phyloP scores from a whole-genome alignment of 1,140 invertebrate genomes.

The Solen grandis region DNA sequence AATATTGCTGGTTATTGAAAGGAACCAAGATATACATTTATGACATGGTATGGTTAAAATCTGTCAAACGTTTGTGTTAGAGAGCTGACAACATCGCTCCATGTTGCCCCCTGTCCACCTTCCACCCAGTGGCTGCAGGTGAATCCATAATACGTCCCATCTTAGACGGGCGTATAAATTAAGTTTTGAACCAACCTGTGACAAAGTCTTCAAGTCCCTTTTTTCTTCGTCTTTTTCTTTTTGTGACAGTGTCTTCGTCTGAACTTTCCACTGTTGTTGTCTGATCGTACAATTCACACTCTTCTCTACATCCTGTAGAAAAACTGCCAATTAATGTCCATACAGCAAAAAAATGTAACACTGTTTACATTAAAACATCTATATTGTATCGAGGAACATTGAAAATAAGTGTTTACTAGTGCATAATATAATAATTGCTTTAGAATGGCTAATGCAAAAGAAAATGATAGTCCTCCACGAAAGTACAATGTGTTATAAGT shows the following conservation, averaged over 20 bases:
- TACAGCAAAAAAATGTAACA: not conserved
- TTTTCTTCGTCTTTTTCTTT: not conserved
- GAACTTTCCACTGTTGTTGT: slow-evolving; percentile 15
- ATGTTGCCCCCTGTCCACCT: no score
- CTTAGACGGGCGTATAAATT: no score
- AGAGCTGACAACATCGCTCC: no score
- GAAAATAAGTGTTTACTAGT: not conserved
- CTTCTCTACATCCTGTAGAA: not conserved
- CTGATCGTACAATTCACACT: not conserved
- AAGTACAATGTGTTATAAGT: not conserved
- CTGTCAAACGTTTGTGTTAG: no score
- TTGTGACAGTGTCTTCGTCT: not conserved
- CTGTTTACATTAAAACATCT: not conserved
- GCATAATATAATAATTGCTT: not conserved
- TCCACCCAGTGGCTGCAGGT: no score
- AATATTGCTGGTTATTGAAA: no score
- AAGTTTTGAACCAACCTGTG: no score
- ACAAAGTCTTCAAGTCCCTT: slow-evolving; percentile 14
- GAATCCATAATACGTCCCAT: no score
- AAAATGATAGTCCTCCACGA: not conserved
- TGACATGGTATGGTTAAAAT: no score
- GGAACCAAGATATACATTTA: no score
- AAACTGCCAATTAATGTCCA: not conserved
- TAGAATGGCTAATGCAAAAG: not conserved
- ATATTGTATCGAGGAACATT: not conserved